Evolutionary conservation across 2,797 vertebrate species (phyloP), one percentile per base, ranked within the genome.

Genomic region (Cetoscarus ocellatus): DNA sequence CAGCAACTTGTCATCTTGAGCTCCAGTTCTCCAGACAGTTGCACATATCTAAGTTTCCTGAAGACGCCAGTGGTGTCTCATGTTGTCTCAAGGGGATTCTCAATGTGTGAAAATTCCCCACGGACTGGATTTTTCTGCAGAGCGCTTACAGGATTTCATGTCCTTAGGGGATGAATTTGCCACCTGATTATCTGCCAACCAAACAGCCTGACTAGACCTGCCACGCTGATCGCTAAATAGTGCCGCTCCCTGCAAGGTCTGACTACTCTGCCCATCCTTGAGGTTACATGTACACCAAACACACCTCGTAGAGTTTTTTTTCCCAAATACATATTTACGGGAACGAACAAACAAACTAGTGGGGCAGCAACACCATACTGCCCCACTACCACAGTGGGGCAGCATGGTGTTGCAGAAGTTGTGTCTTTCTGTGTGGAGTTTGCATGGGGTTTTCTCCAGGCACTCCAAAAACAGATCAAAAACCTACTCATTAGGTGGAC

Each of bases 181-280:
- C 14, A 3, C 61, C 42, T 68, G 63, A 82, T 51, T 58, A 57
- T 54, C 42, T 76, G 70, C 64, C 68, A 71, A 12, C 43, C 35
- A 6, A 42, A 39, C 11, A 53, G 40, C 75, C 56, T 77, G 78
- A 82, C 18, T 8, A 56, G 66, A 18, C 73, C 70, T 75, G 83
- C 44, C 10, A 45, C 14, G 43, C 52, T 61, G 60, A 69, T 11
- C 5, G 1, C 36, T 47, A 67, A 70, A 51, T 56, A 61, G 3
- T 10, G 67, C 27, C 61, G 35, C 59, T 47, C 66, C 70, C 34
- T 67, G 0, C 6, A 5, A 38, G 11, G 61, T 19, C 43, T 58
- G 50, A 7, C 57, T 44, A 27, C 27, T 27, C 27, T 44, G 47
- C 42, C 74, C 43, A 70, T 55, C 69, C 73, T 66, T 19, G 42